These are phyloP conservation scores for Pedicia rivosa DNA, from an alignment of 2,888 invertebrate species.

Conservation along the genomic window DNA sequence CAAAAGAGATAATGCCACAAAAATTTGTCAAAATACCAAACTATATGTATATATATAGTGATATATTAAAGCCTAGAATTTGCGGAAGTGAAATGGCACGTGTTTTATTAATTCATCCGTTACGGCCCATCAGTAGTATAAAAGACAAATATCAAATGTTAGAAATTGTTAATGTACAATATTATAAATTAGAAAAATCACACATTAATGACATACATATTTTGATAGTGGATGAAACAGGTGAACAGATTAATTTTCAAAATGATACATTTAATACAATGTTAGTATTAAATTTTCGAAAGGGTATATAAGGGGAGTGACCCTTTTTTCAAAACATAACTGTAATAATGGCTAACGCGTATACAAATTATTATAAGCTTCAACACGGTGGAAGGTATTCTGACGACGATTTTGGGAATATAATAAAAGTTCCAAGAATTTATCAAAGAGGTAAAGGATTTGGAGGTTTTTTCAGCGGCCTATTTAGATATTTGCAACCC, in stretches of 20 bases:
- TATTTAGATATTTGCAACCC: not conserved
- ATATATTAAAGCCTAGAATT: no score
- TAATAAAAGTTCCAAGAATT: not conserved
- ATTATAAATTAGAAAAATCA: no score
- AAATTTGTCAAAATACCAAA: no score
- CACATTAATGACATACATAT: slow-evolving; percentile 1
- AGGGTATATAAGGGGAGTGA: not conserved
- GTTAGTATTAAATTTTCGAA: slow-evolving; percentile 1
- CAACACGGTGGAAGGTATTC: not conserved
- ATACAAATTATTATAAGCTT: not conserved
- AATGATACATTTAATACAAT: not conserved
- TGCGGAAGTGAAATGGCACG: no score
- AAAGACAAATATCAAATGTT: no score
- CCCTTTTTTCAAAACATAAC: not conserved
- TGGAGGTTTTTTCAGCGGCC: not conserved
- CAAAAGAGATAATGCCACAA: no score
- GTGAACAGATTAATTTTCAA: slow-evolving; percentile 1
- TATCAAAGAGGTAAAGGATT: not conserved
- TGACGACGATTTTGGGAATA: not conserved
- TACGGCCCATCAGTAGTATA: no score
- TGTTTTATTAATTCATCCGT: no score
- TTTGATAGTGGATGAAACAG: not conserved
- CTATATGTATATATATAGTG: no score
- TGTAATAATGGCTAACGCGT: not conserved
- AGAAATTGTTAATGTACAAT: no score